Base-by-base conservation (phyloP, 1,140 invertebrate genomes). In the Drosophila equinoxialis region DNA sequence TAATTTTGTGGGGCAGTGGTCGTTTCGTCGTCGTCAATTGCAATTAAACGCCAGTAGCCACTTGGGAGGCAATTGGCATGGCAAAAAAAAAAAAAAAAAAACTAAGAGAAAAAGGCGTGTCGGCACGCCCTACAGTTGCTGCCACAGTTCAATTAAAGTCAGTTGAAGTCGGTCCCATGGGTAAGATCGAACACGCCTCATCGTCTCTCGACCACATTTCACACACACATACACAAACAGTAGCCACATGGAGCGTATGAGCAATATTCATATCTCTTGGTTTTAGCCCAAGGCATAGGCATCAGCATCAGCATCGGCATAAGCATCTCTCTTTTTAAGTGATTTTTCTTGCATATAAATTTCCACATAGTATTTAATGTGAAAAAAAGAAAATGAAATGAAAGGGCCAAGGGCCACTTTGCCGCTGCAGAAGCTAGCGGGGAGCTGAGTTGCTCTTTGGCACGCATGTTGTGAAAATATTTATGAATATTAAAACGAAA, bases 381-480 rank as follows among this genome's bases (percentile, higher is more conserved):
- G 30, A 30, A n/a, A 11, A 63, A 66, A 55, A 17, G 17, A 41
- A 10, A 35, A 23, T 3, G 10, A 37, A 48, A 17, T n/a, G 13
- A 6, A 39, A 10, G 11, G 10, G n/a, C 42, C 42, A 37, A 54
- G n/a, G 57, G 41, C 57, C 30, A 8, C 37, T 10, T 11, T 2
- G 37, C 37, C 8, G 3, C 1, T 11, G 37, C 37, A 65, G 62
- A 26, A 41, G 8, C 6, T 17, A 35, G 51, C 51, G 10, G 33
- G n/a, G 10, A 41, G 55, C 20, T 41, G 51, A 26, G 59, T 7
- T 42, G 13, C 13, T 61, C 17, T 42, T 60, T 55, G 41, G 55
- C 66, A 71, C 58, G 61, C 68, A 60, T 81, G 79, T 75, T 61
- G 71, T 75, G 65, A 76, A 83, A 68, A 63, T 63, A 82, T 75